Evolutionary conservation across 2,113 vertebrate genomes (phyloP).

Genomic region (Rostratula benghalensis): DNA sequence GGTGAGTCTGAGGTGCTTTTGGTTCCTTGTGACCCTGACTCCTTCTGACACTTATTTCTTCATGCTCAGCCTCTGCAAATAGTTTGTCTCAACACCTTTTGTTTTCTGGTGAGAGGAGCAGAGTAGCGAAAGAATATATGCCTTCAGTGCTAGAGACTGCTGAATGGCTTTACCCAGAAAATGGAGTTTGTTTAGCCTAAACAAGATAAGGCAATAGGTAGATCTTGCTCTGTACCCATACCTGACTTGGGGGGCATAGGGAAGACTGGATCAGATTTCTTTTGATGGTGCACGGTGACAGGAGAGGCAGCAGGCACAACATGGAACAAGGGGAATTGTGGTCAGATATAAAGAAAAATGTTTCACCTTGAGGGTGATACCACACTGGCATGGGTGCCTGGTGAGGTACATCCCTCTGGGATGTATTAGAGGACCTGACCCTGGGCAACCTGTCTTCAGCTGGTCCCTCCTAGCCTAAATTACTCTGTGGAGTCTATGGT

Average conservation of each 20-base stretch:
- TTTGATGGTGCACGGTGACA: not conserved
- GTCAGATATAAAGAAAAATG: not conserved
- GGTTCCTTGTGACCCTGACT: not conserved
- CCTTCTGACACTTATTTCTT: not conserved
- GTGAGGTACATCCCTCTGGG: not conserved
- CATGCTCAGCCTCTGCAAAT: not conserved
- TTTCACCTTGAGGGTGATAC: not conserved
- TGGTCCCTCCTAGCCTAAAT: not conserved
- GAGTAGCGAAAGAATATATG: not conserved
- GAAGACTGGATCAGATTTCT: not conserved
- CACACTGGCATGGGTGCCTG: not conserved
- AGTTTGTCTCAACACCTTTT: not conserved
- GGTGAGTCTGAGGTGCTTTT: not conserved
- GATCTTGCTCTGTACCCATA: not conserved
- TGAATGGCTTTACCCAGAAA: not conserved
- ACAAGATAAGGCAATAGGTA: not conserved
- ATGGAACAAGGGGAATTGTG: not conserved
- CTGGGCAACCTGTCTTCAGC: not conserved
- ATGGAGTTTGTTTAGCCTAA: not conserved
- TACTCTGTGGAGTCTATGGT: not conserved
- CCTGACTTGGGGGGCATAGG: not conserved
- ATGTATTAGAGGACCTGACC: not conserved
- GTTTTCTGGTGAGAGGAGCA: not conserved
- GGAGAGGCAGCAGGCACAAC: not conserved
- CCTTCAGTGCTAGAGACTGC: not conserved